Evolutionary conservation across 2,888 invertebrate species (phyloP).

Genomic region (Ophraella communa): DNA sequence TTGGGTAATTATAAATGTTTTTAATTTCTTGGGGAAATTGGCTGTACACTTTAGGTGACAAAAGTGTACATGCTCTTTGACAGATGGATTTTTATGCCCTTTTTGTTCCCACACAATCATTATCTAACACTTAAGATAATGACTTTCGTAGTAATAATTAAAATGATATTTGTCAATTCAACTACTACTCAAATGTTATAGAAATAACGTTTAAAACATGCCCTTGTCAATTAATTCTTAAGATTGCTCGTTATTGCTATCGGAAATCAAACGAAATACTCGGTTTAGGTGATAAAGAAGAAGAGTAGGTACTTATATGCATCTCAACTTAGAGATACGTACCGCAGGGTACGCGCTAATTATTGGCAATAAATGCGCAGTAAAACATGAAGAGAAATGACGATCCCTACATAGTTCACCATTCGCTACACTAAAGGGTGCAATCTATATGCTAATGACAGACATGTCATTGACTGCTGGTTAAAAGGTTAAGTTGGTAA

Average conservation of each 20-base stretch:
- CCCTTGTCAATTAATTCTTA: background rate
- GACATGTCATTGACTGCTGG: constrained; percentile 49
- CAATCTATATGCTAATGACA: constrained; percentile 60
- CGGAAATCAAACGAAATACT: background rate
- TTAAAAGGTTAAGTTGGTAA: constrained; percentile 57
- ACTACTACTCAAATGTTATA: too few species aligned
- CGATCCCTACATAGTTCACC: constrained; percentile 48
- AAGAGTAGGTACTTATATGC: constrained; percentile 13
- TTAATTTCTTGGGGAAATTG: too few species aligned
- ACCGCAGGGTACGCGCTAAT: constrained; percentile 48
- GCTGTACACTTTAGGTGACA: too few species aligned
- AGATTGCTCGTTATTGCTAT: background rate
- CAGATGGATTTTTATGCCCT: too few species aligned
- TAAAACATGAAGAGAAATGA: constrained; percentile 53
- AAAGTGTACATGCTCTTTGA: too few species aligned
- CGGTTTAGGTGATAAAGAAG: constrained; percentile 3
- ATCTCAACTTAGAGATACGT: constrained; percentile 19
- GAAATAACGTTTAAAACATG: too few species aligned
- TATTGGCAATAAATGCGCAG: constrained; percentile 56
- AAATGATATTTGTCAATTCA: too few species aligned
- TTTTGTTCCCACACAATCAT: too few species aligned
- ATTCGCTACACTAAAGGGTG: constrained; percentile 56
- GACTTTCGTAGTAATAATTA: too few species aligned
- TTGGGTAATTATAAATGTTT: too few species aligned
- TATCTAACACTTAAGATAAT: too few species aligned